Percentiles rank a stretch among this genome's conserved stretches.
phyloP scores from a whole-genome alignment of 2,113 vertebrate species.

The Antidorcas marsupialis region DNA sequence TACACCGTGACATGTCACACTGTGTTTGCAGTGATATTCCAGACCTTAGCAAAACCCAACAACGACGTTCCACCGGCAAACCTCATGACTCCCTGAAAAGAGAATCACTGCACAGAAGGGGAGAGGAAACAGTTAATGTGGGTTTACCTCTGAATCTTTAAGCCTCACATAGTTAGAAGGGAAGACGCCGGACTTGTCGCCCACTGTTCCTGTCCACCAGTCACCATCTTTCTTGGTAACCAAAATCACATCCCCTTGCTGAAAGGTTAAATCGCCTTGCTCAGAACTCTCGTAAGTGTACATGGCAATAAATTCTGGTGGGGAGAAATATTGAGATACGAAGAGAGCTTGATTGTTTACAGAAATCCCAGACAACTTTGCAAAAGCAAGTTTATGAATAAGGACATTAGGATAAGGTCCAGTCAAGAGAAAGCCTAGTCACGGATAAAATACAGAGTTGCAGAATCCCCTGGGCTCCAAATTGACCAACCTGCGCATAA shows the following conservation, averaged over 20 bases:
- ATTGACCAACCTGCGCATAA: background rate
- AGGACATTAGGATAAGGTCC: conserved; percentile 14
- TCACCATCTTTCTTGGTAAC: conserved; percentile 98
- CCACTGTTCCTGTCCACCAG: conserved; percentile 96
- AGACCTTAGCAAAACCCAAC: conserved; percentile 14
- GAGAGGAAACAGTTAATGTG: conserved; percentile 46
- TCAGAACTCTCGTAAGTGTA: conserved; percentile 99
- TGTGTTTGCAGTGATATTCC: background rate
- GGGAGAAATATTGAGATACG: conserved; percentile 69
- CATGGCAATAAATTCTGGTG: conserved; percentile 96
- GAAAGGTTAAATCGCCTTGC: conserved; percentile 98
- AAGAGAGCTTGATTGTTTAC: conserved; percentile 64
- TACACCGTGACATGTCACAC: background rate
- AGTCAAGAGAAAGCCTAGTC: conserved; percentile 25
- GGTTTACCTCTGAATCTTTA: conserved; percentile 93
- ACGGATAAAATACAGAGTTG: background rate
- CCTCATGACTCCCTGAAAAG: background rate
- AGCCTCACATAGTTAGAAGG: conserved; percentile 99
- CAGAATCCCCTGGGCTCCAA: background rate
- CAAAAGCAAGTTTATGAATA: conserved; percentile 51
- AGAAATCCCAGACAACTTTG: conserved; percentile 58
- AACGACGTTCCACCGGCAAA: background rate
- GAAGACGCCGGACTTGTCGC: conserved; percentile 95
- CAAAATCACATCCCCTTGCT: conserved; percentile 96
- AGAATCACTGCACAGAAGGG: background rate